These are phyloP conservation scores for Parazoanthus darwini DNA, from an alignment of 92 coral and sea anemone genomes.

Conservation along the genomic window DNA sequence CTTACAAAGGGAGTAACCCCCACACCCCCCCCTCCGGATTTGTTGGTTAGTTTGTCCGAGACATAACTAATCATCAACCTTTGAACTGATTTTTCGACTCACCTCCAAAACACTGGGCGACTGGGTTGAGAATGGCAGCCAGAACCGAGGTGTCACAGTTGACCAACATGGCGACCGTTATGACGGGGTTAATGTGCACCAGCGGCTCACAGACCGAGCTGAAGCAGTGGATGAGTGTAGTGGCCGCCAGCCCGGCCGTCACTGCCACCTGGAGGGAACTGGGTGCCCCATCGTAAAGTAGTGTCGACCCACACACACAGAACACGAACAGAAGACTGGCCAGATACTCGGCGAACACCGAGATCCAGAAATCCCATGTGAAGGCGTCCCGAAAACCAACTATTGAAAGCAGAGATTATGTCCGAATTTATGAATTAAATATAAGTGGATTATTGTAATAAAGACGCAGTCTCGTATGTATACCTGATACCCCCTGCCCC, in stretches of 20 bases:
- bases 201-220: constrained; percentile 41
- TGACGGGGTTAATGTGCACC: constrained; percentile 35
- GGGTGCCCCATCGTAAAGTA: constrained; percentile 28
- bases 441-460: background rate
- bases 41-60: too few species aligned
- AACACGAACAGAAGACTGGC: constrained; percentile 38
- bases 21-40: too few species aligned
- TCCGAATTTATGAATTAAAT: background rate
- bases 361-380: constrained; percentile 38
- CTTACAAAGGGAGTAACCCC: too few species aligned
- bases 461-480: too few species aligned
- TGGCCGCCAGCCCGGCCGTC: constrained; percentile 35
- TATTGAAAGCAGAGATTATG: background rate
- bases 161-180: constrained; percentile 34
- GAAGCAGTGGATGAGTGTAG: constrained; percentile 35
- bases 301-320: constrained; percentile 32
- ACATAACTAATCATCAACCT: background rate
- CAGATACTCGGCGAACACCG: constrained; percentile 37
- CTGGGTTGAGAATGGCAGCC: constrained; percentile 24
- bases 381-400: constrained; percentile 35
- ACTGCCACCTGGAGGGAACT: constrained; percentile 37
- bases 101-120: constrained; percentile 40
- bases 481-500: too few species aligned
- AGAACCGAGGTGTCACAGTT: constrained; percentile 34
- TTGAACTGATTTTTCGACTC: constrained; percentile 5